Evolutionary conservation across 2,797 vertebrate genomes (phyloP).

Genomic region (Carcharodon carcharias): DNA sequence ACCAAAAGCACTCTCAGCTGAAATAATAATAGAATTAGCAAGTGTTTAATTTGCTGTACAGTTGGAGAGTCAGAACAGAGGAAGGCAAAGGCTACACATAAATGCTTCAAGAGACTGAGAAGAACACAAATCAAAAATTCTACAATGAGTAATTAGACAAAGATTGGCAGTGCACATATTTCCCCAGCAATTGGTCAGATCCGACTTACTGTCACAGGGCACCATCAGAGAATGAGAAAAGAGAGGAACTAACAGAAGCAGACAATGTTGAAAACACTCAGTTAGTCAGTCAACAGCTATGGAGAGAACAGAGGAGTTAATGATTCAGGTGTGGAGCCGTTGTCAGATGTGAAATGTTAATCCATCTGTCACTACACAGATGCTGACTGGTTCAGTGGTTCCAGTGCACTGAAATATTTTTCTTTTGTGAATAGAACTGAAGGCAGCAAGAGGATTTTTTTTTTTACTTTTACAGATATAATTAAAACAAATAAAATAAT

Average conservation of each 20-base stretch:
- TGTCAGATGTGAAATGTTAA: not conserved
- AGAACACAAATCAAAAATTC: not conserved
- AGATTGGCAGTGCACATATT: not conserved
- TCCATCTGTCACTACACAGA: not conserved
- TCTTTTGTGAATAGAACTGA: not conserved
- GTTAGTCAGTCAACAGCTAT: not conserved
- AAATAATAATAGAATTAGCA: slow-evolving; percentile 12
- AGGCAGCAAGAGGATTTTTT: not conserved
- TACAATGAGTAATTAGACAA: not conserved
- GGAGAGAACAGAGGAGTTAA: not conserved
- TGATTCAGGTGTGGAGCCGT: not conserved
- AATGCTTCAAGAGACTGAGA: not conserved
- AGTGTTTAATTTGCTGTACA: not conserved
- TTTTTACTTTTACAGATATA: not conserved
- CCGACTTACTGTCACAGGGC: not conserved
- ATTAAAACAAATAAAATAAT: not conserved
- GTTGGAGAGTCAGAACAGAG: not conserved
- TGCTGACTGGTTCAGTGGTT: not conserved
- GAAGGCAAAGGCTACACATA: not conserved
- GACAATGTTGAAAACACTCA: not conserved
- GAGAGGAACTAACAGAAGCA: not conserved
- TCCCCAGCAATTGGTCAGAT: not conserved
- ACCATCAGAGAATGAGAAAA: not conserved
- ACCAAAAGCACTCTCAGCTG: not conserved
- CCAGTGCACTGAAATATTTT: not conserved